Evolutionary conservation across 2,797 vertebrate genomes (phyloP).

Genomic region (Poeciliopsis presidionis): DNA sequence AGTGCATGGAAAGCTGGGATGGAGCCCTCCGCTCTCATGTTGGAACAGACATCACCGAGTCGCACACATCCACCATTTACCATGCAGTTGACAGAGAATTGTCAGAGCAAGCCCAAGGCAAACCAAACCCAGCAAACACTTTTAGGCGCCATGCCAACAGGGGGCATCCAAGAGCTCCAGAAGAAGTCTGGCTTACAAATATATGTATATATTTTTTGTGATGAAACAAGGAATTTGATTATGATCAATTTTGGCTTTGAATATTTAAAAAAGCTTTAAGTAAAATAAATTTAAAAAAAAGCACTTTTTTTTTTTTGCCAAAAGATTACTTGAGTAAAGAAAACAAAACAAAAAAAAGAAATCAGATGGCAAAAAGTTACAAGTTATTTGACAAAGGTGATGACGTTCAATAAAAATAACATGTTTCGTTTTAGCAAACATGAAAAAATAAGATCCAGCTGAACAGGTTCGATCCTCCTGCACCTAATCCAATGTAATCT

Average conservation of each 20-base stretch:
- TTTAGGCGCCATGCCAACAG: neutral
- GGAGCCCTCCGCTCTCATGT: slow-evolving; percentile 47
- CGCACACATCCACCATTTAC: slow-evolving; percentile 62
- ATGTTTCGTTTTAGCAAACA: too few relatives aligned
- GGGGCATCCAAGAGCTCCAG: neutral
- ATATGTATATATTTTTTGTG: neutral
- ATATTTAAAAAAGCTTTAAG: neutral
- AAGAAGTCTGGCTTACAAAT: neutral
- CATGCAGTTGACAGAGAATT: slow-evolving; percentile 43
- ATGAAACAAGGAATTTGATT: neutral
- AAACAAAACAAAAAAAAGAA: too few relatives aligned
- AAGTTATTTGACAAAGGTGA: too few relatives aligned
- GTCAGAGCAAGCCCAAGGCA: slow-evolving; percentile 10
- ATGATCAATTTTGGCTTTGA: neutral
- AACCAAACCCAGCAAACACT: neutral
- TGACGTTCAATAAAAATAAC: too few relatives aligned
- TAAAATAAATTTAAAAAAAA: too few relatives aligned
- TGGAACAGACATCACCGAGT: slow-evolving; percentile 58
- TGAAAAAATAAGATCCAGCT: too few relatives aligned
- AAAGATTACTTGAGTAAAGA: too few relatives aligned
- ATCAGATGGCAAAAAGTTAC: too few relatives aligned
- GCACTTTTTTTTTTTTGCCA: too few relatives aligned
- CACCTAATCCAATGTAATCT: neutral
- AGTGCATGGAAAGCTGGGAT: slow-evolving; percentile 53
- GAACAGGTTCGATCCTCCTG: neutral